phyloP scores from a whole-genome alignment of 2,797 vertebrate genomes.

The Odontamblyopus rebecca region DNA sequence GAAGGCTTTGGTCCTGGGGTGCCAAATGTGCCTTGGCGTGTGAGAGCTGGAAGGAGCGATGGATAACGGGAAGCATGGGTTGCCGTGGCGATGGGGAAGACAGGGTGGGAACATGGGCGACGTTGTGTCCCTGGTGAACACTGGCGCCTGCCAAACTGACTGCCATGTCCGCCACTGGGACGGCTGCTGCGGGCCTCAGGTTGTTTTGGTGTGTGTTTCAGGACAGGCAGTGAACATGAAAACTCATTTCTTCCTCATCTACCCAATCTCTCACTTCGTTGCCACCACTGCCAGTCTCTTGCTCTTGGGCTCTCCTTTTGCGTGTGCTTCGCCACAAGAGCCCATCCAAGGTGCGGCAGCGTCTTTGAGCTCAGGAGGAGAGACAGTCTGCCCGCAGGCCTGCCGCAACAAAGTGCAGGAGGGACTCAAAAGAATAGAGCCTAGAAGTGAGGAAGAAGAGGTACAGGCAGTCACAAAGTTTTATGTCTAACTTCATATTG shows the following conservation, averaged over 20 bases:
- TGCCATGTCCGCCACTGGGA: slow-evolving; percentile 72
- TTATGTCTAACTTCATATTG: slow-evolving; percentile 33
- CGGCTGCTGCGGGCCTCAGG: slow-evolving; percentile 69
- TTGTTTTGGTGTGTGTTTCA: slow-evolving; percentile 75
- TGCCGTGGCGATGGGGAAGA: slow-evolving; percentile 53
- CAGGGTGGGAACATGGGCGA: slow-evolving; percentile 65
- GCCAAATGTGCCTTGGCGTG: slow-evolving; percentile 71
- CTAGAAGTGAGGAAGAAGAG: slow-evolving; percentile 33
- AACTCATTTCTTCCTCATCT: slow-evolving; percentile 59
- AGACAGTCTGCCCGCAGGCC: slow-evolving; percentile 63
- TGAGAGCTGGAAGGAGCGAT: slow-evolving; percentile 45
- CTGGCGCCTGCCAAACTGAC: slow-evolving; percentile 66
- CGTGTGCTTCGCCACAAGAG: slow-evolving; percentile 50
- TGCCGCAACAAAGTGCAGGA: slow-evolving; percentile 57
- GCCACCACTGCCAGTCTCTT: slow-evolving; percentile 34
- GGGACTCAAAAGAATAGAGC: slow-evolving; percentile 37
- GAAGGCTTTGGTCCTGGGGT: slow-evolving; percentile 55
- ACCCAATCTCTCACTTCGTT: slow-evolving; percentile 52
- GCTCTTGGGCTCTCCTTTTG: slow-evolving; percentile 56
- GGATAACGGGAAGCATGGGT: slow-evolving; percentile 49
- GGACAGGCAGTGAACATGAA: slow-evolving; percentile 72
- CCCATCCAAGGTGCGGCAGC: slow-evolving; percentile 61
- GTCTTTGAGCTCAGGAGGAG: slow-evolving; percentile 66
- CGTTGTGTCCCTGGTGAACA: slow-evolving; percentile 53
- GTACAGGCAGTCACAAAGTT: slow-evolving; percentile 43